These are phyloP conservation scores for Drosophila peninsularis DNA, from an alignment of 2,888 invertebrate species.

Conservation along the genomic window DNA sequence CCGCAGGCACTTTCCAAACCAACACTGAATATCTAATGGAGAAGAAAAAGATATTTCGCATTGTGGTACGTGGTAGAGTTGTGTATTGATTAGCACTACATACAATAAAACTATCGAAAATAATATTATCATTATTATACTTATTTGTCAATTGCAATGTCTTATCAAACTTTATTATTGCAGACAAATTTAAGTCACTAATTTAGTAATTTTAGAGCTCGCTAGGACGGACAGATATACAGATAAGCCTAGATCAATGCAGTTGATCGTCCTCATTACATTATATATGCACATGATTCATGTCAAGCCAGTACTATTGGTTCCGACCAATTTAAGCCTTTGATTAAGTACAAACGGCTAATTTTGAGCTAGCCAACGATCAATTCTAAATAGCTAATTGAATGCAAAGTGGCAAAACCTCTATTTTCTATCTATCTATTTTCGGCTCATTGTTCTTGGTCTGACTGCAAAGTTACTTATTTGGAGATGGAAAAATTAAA, in stretches of 20 bases:
- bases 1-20: constrained; percentile 41
- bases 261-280: neutral
- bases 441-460: too few species aligned
- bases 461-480: constrained; percentile 1
- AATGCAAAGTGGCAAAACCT: neutral
- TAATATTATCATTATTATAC: neutral
- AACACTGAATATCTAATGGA: constrained; percentile 28
- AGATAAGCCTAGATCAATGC: too few species aligned
- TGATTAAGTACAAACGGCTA: neutral
- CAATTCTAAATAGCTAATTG: neutral
- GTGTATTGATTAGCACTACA: neutral
- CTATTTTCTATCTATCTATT: too few species aligned
- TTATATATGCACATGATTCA: neutral
- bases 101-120: neutral
- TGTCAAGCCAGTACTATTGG: neutral
- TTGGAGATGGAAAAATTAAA: neutral
- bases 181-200: too few species aligned
- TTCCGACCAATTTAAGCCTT: neutral
- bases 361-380: neutral
- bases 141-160: neutral
- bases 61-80: constrained; percentile 35
- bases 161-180: too few species aligned
- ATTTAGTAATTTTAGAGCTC: too few species aligned
- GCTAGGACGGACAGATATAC: too few species aligned
- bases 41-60: constrained; percentile 8